Percentiles rank a stretch among this genome's conserved stretches.
These are phyloP conservation scores for Notiomystis cincta DNA, from an alignment of 2,113 vertebrate genomes.

Conservation along the genomic window DNA sequence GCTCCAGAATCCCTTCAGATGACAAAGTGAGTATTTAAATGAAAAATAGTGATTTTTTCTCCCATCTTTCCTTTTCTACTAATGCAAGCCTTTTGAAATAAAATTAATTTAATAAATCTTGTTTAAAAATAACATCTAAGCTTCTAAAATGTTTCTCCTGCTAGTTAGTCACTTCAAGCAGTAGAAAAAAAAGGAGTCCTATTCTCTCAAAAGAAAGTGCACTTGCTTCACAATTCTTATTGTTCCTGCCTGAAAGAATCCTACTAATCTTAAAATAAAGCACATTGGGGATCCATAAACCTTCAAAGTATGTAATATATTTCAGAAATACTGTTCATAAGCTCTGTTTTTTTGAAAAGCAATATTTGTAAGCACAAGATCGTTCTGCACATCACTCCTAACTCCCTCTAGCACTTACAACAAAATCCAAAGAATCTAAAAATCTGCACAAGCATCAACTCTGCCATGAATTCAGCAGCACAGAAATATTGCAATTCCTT, in stretches of 20 bases:
- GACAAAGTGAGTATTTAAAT: not conserved
- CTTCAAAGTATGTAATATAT: not conserved
- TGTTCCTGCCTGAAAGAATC: not conserved
- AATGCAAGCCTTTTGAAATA: not conserved
- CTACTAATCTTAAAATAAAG: conserved; percentile 39
- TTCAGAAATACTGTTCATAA: conserved; percentile 34
- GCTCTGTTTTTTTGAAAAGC: not conserved
- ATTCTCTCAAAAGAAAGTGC: not conserved
- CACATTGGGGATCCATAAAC: conserved; percentile 21
- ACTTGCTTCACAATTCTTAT: not conserved
- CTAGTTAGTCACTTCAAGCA: not conserved
- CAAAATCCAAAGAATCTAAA: not conserved
- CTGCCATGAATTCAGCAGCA: not conserved
- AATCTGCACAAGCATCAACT: not conserved
- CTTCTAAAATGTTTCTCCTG: not conserved
- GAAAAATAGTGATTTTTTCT: not conserved
- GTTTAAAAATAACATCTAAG: not conserved
- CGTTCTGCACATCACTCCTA: not conserved
- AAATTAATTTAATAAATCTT: not conserved
- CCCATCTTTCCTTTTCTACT: not conserved
- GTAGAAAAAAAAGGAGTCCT: not conserved
- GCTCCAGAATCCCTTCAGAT: not conserved
- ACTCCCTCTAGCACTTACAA: not conserved
- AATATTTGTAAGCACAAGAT: conserved; percentile 38
- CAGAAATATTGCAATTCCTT: not conserved